Evolutionary conservation across 2,888 invertebrate genomes (phyloP), one percentile per base, ranked within the genome.

Genomic region (Crocallis elinguaria): DNA sequence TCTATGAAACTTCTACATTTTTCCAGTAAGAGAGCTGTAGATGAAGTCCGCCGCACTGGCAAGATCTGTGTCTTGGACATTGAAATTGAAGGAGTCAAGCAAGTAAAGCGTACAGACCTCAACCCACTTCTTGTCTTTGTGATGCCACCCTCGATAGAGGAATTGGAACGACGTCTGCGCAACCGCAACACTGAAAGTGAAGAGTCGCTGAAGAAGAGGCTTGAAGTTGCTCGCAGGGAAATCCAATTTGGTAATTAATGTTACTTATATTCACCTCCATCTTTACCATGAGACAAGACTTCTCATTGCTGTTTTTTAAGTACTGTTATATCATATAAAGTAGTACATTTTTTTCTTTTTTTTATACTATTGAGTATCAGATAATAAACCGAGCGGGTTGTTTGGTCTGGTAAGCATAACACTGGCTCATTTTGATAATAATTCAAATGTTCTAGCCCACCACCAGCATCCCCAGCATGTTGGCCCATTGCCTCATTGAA

Each of bases 1-100:
- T 23, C 3, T 5, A 23, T 23, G 8, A 1, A 25, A 9, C 1
- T n/a, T 25, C n/a, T 7, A 9, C 9, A 25, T 25, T 4, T 4
- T 87, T 93, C 6, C 79, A 97, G 99, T 82, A 97, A 97, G 84
- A 92, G 92, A 67, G 96, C 98, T 0, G 97, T 99, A 0, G 93
- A 95, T 67, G 94, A 94, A 58, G 96, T 99, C 0, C 94, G 94
- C 56, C 87, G 92, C 11, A 92, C 94, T 11, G 98, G 98, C 1
- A 96, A 96, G 77, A 94, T 99, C 32, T 99, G 99, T 77, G 94
- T 99, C 1, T 87, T 99, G 63, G 99, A 99, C 79, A 97, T 99
- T 65, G 99, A 99, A 71, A 94, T 97, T 45, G 97, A 99, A 88
- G 99, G 99, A 13, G 98, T 99, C 0, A 96, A 96, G 69, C 91